Evolutionary conservation across 1,140 invertebrate genomes (phyloP).

Genomic region (Papilio polytes): DNA sequence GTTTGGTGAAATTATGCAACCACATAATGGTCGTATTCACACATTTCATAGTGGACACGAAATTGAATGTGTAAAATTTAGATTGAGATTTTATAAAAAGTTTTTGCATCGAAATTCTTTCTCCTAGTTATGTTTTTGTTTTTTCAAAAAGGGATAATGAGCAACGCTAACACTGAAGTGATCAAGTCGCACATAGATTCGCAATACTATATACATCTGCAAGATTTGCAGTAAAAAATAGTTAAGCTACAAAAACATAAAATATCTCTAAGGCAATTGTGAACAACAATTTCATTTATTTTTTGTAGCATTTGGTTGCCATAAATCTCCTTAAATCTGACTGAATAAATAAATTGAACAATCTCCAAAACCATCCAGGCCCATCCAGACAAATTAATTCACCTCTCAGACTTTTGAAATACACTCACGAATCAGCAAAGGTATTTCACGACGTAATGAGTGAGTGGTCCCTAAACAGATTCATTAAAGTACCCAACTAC

Average conservation of each 20-base stretch:
- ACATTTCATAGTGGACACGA: conserved; percentile 41
- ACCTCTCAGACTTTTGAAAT: conserved; percentile 35
- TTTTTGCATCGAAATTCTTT: neutral
- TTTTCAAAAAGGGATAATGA: too few species aligned
- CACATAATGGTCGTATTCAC: conserved; percentile 45
- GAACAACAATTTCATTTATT: neutral
- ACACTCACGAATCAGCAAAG: conserved; percentile 38
- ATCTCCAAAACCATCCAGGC: conserved; percentile 25
- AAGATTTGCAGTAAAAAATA: neutral
- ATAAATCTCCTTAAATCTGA: neutral
- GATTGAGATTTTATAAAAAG: conserved; percentile 36
- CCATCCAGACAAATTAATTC: conserved; percentile 1
- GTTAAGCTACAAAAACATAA: neutral
- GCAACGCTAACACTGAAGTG: too few species aligned
- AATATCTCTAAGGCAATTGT: too few species aligned
- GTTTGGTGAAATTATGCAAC: conserved; percentile 42
- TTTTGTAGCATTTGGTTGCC: neutral
- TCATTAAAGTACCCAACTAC: conserved; percentile 36
- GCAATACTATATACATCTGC: too few species aligned
- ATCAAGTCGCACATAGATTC: too few species aligned
- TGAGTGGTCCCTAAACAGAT: conserved; percentile 38
- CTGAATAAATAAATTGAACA: conserved; percentile 34
- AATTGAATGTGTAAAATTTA: conserved; percentile 43
- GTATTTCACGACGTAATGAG: conserved; percentile 39
- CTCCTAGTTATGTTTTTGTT: neutral